A percentile compares a stretch with the other conserved stretches of the same genome.
Conservation (phyloP, 2,888 invertebrate species). For the Drosophila kokeensis region DNA sequence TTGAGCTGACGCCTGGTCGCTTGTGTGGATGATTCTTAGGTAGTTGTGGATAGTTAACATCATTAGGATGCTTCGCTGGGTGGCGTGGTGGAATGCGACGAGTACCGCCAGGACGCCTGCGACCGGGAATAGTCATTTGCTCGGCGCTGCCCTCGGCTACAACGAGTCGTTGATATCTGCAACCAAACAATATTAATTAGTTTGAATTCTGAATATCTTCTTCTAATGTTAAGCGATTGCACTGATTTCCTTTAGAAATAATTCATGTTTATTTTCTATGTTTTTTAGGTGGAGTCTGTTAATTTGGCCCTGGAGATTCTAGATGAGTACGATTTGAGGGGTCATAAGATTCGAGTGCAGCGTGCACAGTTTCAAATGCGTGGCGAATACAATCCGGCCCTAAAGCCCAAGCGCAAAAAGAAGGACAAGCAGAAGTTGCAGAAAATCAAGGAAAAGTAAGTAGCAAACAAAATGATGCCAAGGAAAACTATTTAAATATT, state of each 20-base stretch:
- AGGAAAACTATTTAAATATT: not conserved
- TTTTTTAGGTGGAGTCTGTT: conserved; percentile 93
- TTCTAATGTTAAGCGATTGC: not conserved
- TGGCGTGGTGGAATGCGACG: conserved; percentile 44
- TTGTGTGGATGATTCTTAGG: conserved; percentile 46
- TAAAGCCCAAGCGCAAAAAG: conserved; percentile 95
- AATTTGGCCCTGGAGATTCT: conserved; percentile 95
- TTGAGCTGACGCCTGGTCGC: conserved; percentile 49
- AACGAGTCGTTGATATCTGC: conserved; percentile 78
- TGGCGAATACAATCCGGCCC: conserved; percentile 95
- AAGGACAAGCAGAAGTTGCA: conserved; percentile 96
- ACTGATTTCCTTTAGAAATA: not conserved
- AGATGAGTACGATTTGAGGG: conserved; percentile 93
- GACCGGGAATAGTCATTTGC: conserved; percentile 73
- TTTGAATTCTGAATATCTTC: not conserved
- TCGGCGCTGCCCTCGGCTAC: conserved; percentile 80
- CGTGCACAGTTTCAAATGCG: conserved; percentile 97
- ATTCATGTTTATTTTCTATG: not conserved
- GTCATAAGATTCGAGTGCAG: conserved; percentile 94
- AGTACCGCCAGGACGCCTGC: conserved; percentile 33
- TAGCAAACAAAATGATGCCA: not conserved
- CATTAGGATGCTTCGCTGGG: conserved; percentile 57
- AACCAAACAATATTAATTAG: conserved; percentile 12
- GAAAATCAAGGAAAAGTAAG: conserved; percentile 94
- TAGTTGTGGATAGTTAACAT: conserved; percentile 65